Evolutionary conservation across 1,140 invertebrate species (phyloP), one percentile per base, ranked within the genome.

Genomic region (Drosophila funebris): DNA sequence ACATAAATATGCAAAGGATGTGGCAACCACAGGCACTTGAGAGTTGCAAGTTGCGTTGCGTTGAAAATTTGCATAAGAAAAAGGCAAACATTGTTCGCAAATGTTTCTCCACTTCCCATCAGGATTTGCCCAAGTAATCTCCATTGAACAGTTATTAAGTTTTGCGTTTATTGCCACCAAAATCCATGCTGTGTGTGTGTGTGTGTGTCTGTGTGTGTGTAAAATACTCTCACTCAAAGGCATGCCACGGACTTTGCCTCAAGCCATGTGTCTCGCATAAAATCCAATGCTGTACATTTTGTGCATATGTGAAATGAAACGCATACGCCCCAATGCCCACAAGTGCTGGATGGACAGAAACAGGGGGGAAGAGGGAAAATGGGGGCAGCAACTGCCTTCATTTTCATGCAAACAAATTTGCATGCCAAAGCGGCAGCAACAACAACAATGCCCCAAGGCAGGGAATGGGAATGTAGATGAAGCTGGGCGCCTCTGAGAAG

Each of bases 351-450:
- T 46, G 33, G 33, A 37, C 36, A n/a, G 43, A 48, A 53, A 36
- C 18, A 14, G 33, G 33, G 9, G 22, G 11, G 6, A 16, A 14
- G 9, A 8, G 24, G 22, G 39, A 11, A 29, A 20, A 20, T 14
- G 24, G 64, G 29, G 13, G 44, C 14, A 20, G 27, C 64, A 53
- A 63, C 69, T 66, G 80, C 80, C 81, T 84, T 84, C 81, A 85
- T 84, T 85, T 77, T 70, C 77, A 85, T 74, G 81, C 81, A 80
- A 74, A 80, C 78, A 87, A 87, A 87, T 87, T 87, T 87, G 78
- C 82, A 87, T 87, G 70, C 66, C 74, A 87, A 87, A 87, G 82
- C 82, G 74, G 66, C 58, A 48, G 16, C 69, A 39, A 43, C 76
- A 62, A 57, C 44, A 62, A 31, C 37, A 73, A 78, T 33, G 73